These are phyloP conservation scores for Loriculus beryllinus DNA, from an alignment of 2,797 vertebrate species.

Conservation along the genomic window DNA sequence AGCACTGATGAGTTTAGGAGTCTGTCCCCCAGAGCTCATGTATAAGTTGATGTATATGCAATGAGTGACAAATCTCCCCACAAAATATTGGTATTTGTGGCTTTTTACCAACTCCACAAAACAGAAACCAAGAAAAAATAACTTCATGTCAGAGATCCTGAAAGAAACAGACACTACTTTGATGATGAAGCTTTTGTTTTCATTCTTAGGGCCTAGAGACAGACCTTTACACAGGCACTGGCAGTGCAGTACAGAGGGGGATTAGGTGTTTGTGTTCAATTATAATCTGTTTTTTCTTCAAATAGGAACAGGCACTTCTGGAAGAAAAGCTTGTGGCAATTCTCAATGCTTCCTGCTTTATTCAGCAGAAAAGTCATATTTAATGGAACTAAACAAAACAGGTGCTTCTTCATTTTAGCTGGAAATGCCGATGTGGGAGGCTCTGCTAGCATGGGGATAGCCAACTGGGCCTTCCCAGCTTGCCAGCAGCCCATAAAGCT, in stretches of 20 bases:
- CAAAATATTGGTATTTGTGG: not conserved
- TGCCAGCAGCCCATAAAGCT: conserved; percentile 46
- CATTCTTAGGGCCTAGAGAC: not conserved
- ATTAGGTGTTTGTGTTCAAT: not conserved
- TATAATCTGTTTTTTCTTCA: not conserved
- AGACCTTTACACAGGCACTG: not conserved
- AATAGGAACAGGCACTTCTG: not conserved
- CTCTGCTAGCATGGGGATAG: not conserved
- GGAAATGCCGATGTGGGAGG: not conserved
- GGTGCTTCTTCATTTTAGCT: not conserved
- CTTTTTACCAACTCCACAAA: not conserved
- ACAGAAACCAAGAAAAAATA: not conserved
- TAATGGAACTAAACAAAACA: not conserved
- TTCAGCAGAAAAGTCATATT: not conserved
- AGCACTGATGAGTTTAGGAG: not conserved
- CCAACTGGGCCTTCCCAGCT: conserved; percentile 8
- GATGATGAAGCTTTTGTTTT: not conserved
- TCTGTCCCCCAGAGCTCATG: accelerated
- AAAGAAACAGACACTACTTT: not conserved
- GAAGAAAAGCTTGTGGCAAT: not conserved
- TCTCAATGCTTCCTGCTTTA: not conserved
- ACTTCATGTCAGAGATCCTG: not conserved
- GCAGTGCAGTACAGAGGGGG: not conserved
- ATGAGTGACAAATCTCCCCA: not conserved
- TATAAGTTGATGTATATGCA: not conserved